Base-by-base conservation (phyloP, 2,888 invertebrate genomes). In the Athalia cordata region DNA sequence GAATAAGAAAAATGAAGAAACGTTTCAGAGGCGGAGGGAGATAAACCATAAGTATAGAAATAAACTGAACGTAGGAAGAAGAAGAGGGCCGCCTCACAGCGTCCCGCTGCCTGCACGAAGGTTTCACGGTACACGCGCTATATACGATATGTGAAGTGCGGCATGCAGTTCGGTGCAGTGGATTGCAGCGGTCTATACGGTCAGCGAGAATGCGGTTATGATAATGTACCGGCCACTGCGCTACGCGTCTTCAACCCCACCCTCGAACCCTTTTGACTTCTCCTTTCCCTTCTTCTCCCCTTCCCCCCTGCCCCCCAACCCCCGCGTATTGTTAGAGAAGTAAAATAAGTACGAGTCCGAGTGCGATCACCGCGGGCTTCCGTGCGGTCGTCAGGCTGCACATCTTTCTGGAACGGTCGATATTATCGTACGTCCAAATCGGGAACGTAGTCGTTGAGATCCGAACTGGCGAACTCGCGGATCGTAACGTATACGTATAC, bases 201-300 rank as follows among this genome's bases (percentile, higher is more conserved):
- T 64, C 47, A 78, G 84, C 85, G 87, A 87, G 89, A 88, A 88
- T 89, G 88, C 86, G 87, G 88, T 89, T 89, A 89, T 89, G 89
- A 89, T 89, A 89, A 89, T 89, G 88, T 85, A 87, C 84, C 84
- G 87, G 89, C 89, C 89, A 89, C 88, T 85, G 89, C 86, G 87
- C 88, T 89, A 89, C 89, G 89, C 88, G 87, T 82, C 82, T 84
- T 81, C 82, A 83, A 84, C 84, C 82, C 83, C 82, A 78, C 79
- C 79, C 13, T 55, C 79, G 45, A 77, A 77, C 77, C 78, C 79
- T 76, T 67, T 57, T 68, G 15, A 29, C 29, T 29, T 29, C 77
- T 78, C 47, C 45, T 79, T 77, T n/a, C 7, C 68, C 50, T 47
- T 59, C n/a, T n/a, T n/a, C n/a, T n/a, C n/a, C n/a, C n/a, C n/a